Evolutionary conservation across 1,140 invertebrate species (phyloP).

Genomic region (Brachionus calyciflorus): DNA sequence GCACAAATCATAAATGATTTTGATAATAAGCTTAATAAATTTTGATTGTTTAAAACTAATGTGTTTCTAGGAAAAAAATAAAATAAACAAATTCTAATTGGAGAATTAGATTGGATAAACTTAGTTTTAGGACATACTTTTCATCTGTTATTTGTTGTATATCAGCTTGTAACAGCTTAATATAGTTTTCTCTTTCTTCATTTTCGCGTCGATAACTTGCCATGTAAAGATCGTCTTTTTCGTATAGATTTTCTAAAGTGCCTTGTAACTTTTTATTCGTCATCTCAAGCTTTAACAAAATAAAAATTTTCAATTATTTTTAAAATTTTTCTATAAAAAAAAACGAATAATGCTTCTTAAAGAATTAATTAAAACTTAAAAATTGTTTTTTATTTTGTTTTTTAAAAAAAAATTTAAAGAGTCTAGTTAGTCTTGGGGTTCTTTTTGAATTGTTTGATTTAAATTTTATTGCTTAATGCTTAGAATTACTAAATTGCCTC

Average conservation of each 20-base stretch:
- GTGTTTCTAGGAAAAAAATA: neutral
- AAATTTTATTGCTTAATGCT: too few species aligned
- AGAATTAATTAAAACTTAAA: too few species aligned
- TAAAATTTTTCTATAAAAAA: neutral
- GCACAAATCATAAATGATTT: neutral
- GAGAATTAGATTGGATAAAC: neutral
- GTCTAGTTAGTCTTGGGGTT: too few species aligned
- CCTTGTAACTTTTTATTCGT: slow-evolving; percentile 26
- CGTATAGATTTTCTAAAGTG: slow-evolving; percentile 15
- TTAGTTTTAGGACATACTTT: neutral
- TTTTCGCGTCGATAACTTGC: slow-evolving; percentile 15
- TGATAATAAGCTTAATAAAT: neutral
- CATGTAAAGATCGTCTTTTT: slow-evolving; percentile 27
- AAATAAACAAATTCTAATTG: too few species aligned
- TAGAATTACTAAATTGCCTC: too few species aligned
- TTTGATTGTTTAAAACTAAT: neutral
- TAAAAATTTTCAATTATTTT: neutral
- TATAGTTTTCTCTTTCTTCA: slow-evolving; percentile 19
- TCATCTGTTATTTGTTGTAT: slow-evolving; percentile 4
- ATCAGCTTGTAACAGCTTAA: slow-evolving; percentile 12
- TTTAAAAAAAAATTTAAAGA: too few species aligned
- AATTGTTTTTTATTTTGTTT: too few species aligned
- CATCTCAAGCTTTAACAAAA: slow-evolving; percentile 19
- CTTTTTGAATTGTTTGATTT: too few species aligned
- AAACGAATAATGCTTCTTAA: neutral